Base-by-base conservation (phyloP, 2,888 invertebrate species). In the Argynnis bischoffii region DNA sequence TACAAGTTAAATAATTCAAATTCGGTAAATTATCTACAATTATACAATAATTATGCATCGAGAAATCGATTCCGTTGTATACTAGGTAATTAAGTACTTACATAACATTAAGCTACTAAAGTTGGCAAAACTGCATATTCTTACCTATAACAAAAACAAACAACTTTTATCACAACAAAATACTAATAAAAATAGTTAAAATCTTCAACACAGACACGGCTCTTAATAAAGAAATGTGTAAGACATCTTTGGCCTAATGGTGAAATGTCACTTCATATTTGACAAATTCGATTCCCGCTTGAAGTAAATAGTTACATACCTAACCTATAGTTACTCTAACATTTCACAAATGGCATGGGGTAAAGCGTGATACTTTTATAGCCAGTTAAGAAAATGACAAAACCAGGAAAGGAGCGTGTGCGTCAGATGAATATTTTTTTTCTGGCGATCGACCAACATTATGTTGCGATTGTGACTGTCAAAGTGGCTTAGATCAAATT, bases 391-490 rank as follows among this genome's bases (percentile, higher is more conserved):
- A 41, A 50, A n/a, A 48, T 26, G 18, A 53, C 21, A 35, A 26
- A 59, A 53, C 18, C 13, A 55, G 21, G 48, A 55, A 61, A 51
- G 48, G 18, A 54, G 41, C 21, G 50, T 57, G 57, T 59, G 46
- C 53, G 51, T 57, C 46, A 65, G 57, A 64, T 66, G 60, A n/a
- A 48, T 53, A 18, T 54, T 53, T 55, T 35, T 35, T 4, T 50
- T 47, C 63, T 71, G 69, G 71, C 71, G 60, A 35, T 16, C 63
- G 55, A 55, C 66, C 69, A 71, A 64, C 26, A 8, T 16, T 56
- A 55, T 69, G 69, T 66, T 46, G 26, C 66, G 46, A 66, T 46
- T 69, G 55, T 59, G 47, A 51, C 55, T 54, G 69, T 59, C 70
- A 65, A 61, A 63, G 31, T 63, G 14, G 46, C 26, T 54, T 16